These are phyloP conservation scores for Dasysyrphus tricinctus DNA, from an alignment of 2,888 invertebrate genomes.

Conservation along the genomic window DNA sequence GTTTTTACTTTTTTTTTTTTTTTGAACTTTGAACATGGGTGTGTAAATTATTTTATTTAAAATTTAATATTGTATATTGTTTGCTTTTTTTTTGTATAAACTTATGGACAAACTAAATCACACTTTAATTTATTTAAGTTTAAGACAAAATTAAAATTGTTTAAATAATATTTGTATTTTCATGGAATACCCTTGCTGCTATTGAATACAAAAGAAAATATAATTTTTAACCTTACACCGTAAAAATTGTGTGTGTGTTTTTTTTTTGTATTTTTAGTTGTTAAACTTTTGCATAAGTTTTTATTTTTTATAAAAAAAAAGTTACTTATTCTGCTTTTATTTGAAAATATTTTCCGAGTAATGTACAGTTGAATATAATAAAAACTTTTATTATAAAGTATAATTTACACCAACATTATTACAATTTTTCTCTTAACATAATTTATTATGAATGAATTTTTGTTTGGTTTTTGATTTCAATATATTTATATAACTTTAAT, in stretches of 20 bases:
- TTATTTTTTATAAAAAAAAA: not conserved
- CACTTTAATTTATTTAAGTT: constrained; percentile 52
- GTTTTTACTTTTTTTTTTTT: too few relatives aligned
- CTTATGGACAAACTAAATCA: constrained; percentile 71
- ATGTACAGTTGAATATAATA: constrained; percentile 72
- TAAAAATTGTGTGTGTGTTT: constrained; percentile 53
- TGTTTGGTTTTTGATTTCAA: constrained; percentile 49
- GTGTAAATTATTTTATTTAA: constrained; percentile 56
- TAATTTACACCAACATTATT: constrained; percentile 67
- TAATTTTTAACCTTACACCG: constrained; percentile 69
- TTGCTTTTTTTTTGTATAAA: constrained; percentile 10
- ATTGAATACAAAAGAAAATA: constrained; percentile 66
- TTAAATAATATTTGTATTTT: constrained; percentile 57
- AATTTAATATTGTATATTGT: constrained; percentile 44
- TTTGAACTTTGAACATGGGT: constrained; percentile 71
- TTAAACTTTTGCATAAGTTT: constrained; percentile 50
- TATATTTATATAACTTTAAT: constrained; percentile 55
- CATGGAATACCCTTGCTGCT: constrained; percentile 68
- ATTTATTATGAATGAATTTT: constrained; percentile 57
- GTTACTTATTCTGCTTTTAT: constrained; percentile 57
- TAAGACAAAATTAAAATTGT: constrained; percentile 29
- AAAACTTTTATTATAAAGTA: constrained; percentile 68
- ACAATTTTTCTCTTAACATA: constrained; percentile 55
- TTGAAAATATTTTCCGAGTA: constrained; percentile 59
- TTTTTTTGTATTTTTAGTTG: constrained; percentile 60